These are phyloP conservation scores for Neocloeon triangulifer DNA, from an alignment of 1,140 invertebrate genomes.

Conservation along the genomic window DNA sequence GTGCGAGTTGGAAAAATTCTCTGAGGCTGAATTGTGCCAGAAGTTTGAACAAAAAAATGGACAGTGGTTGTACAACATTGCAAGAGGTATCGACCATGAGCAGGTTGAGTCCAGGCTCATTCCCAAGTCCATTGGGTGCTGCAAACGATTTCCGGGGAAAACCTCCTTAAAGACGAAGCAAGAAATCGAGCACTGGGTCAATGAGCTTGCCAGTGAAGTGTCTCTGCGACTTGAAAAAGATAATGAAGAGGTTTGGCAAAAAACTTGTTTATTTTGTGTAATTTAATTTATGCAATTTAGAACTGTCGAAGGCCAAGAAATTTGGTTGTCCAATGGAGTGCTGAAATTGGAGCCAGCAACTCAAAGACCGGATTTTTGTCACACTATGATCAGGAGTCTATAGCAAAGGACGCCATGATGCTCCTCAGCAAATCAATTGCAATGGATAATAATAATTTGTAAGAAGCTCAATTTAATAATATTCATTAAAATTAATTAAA, in stretches of 20 bases:
- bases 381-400: too few relatives aligned
- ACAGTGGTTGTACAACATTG: slow-evolving; percentile 74
- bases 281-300: slow-evolving; percentile 3
- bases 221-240: slow-evolving; percentile 68
- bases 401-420: too few relatives aligned
- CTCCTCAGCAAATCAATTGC: too few relatives aligned
- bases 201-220: slow-evolving; percentile 57
- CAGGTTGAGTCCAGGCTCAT: slow-evolving; percentile 59
- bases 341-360: not conserved
- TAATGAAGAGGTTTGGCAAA: slow-evolving; percentile 35
- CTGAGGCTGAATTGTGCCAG: slow-evolving; percentile 38
- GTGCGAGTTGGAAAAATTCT: slow-evolving; percentile 45
- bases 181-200: slow-evolving; percentile 51
- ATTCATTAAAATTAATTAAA: too few relatives aligned
- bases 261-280: too few relatives aligned
- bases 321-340: not conserved
- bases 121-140: slow-evolving; percentile 85
- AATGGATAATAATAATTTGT: too few relatives aligned
- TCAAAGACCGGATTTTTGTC: slow-evolving; percentile 6
- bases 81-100: slow-evolving; percentile 69
- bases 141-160: slow-evolving; percentile 78
- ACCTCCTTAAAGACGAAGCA: slow-evolving; percentile 44
- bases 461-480: too few relatives aligned
- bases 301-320: too few relatives aligned
- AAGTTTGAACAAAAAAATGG: slow-evolving; percentile 68